phyloP scores from a whole-genome alignment of 1,140 invertebrate genomes.

The Magallana ariakensis region DNA sequence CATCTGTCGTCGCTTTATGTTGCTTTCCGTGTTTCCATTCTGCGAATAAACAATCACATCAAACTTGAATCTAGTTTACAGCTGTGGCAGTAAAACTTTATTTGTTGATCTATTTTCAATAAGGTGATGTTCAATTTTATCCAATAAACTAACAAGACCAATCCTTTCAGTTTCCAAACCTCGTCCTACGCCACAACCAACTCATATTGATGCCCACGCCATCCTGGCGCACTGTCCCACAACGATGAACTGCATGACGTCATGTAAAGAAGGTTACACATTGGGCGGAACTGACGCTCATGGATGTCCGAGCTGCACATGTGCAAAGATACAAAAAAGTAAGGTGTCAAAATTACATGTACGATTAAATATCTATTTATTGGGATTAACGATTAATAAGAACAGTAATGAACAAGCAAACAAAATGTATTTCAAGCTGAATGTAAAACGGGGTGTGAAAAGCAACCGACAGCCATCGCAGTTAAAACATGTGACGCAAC shows the following conservation, averaged over 20 bases:
- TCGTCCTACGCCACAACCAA: not conserved
- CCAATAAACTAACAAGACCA: not conserved
- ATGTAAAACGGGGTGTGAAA: not conserved
- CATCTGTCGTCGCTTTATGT: not conserved
- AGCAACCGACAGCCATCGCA: conserved; percentile 24
- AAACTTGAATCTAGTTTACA: no score
- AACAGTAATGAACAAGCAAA: no score
- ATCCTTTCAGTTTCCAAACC: not conserved
- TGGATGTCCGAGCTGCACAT: conserved; percentile 56
- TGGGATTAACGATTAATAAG: no score
- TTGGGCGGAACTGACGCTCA: conserved; percentile 52
- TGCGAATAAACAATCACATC: no score
- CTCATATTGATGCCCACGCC: conserved; percentile 18
- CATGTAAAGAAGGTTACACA: conserved; percentile 54
- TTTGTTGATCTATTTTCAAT: not conserved
- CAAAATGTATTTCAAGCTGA: not conserved
- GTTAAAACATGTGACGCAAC: conserved; percentile 53
- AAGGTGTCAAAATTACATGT: not conserved
- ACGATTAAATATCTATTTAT: no score
- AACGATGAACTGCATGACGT: conserved; percentile 52
- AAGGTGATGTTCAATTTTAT: no score
- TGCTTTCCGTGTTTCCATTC: conserved; percentile 19
- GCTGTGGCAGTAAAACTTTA: no score
- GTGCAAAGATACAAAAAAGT: conserved; percentile 44
- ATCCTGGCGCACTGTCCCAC: conserved; percentile 53